Conservation (phyloP, 2,113 vertebrate species). For the Romanogobio albipinnatus region DNA sequence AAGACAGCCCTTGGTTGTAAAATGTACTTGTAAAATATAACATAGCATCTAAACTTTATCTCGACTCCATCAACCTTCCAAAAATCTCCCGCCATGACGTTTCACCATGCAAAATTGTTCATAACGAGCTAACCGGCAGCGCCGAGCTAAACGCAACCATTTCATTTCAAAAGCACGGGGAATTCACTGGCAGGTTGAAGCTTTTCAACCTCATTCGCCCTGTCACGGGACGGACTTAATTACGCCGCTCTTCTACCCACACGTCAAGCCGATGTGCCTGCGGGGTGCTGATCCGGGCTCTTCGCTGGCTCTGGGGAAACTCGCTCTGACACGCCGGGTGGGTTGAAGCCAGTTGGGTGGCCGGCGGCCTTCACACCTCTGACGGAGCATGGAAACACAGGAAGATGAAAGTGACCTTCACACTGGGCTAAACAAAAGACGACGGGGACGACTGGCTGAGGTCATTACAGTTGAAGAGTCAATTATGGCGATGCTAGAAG, state of each 20-base stretch:
- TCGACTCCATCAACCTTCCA: slow-evolving; percentile 5
- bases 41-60: background rate
- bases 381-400: background rate
- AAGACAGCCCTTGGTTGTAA: background rate
- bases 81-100: background rate
- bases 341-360: background rate
- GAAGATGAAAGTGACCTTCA: slow-evolving; percentile 42
- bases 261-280: slow-evolving; percentile 14
- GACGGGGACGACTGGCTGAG: slow-evolving; percentile 3
- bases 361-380: slow-evolving; percentile 42
- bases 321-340: background rate
- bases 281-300: slow-evolving; percentile 8
- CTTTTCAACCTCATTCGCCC: slow-evolving; percentile 1
- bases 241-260: slow-evolving; percentile 24
- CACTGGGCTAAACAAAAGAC: background rate
- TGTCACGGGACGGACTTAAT: slow-evolving; percentile 36
- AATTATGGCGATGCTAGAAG: background rate
- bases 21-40: background rate
- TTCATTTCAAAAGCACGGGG: slow-evolving; percentile 9
- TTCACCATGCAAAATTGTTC: background rate
- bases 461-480: background rate
- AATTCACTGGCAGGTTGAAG: slow-evolving; percentile 41
- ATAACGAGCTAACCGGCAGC: background rate
- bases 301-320: slow-evolving; percentile 20
- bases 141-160: background rate